phyloP scores from a whole-genome alignment of 2,113 vertebrate genomes.

The Paracanthobrama guichenoti region DNA sequence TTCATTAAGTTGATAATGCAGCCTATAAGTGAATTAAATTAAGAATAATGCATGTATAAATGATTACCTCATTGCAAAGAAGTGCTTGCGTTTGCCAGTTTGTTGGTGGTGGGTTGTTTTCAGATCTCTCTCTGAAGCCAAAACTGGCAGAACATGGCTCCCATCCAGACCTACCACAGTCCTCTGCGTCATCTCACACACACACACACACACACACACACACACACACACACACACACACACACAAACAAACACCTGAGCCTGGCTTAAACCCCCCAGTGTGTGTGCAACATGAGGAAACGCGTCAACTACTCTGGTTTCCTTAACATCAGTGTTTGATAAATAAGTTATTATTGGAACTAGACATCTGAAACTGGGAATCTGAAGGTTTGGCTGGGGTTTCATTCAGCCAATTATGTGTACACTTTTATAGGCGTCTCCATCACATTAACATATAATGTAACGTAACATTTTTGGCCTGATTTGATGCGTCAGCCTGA shows the following conservation, averaged over 20 bases:
- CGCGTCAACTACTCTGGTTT: constrained; percentile 1
- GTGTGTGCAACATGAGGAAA: constrained; percentile 16
- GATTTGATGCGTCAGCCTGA: not conserved
- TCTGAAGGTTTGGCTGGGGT: not conserved
- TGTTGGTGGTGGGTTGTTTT: constrained; percentile 5
- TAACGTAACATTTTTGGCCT: not conserved
- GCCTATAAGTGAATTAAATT: not conserved
- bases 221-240: constrained; percentile 10
- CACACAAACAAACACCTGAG: not conserved
- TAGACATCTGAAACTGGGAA: constrained; percentile 16
- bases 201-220: too few species aligned
- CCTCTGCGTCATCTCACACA: constrained; percentile 42
- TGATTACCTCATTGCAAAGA: constrained; percentile 30
- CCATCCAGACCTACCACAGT: constrained; percentile 39
- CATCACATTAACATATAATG: not conserved
- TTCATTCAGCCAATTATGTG: not conserved
- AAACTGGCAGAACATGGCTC: constrained; percentile 31
- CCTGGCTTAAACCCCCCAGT: not conserved
- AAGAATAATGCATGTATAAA: not conserved
- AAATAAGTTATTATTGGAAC: constrained; percentile 37
- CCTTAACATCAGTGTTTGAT: constrained; percentile 34
- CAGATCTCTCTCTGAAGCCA: constrained; percentile 15
- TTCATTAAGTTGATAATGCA: not conserved
- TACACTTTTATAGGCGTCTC: not conserved
- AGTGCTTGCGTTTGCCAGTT: constrained; percentile 9